A percentile compares a stretch with the other conserved stretches of the same genome.
Evolutionary conservation across 2,888 invertebrate species (phyloP).

Genomic region (Tetropium fuscum): DNA sequence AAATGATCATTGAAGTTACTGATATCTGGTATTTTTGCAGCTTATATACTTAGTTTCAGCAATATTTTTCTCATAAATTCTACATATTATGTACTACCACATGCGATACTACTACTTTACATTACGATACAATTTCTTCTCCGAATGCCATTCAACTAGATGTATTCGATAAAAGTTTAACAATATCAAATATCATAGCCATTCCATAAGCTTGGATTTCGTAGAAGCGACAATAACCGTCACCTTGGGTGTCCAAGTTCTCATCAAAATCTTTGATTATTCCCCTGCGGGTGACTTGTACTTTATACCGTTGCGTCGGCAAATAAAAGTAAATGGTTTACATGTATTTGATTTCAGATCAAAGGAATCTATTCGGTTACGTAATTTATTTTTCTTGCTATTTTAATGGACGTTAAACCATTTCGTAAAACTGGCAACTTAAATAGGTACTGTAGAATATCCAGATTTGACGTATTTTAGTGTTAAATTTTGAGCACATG

Average conservation of each 20-base stretch:
- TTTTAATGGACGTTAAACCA: neutral
- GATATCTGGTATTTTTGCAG: too few relatives aligned
- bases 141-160: neutral
- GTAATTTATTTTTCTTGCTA: neutral
- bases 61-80: too few relatives aligned
- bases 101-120: too few relatives aligned
- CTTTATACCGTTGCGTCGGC: slow-evolving; percentile 3
- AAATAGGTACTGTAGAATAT: too few relatives aligned
- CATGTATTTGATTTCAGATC: neutral
- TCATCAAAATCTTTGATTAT: slow-evolving; percentile 6
- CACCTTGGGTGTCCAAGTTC: slow-evolving; percentile 15
- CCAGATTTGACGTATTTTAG: too few relatives aligned
- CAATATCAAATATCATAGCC: slow-evolving; percentile 14
- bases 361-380: neutral
- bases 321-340: neutral
- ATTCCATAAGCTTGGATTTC: slow-evolving; percentile 10
- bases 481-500: too few relatives aligned
- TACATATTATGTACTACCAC: too few relatives aligned
- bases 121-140: too few relatives aligned
- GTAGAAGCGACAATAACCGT: slow-evolving; percentile 12
- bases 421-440: too few relatives aligned
- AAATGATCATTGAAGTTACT: too few relatives aligned
- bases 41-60: too few relatives aligned
- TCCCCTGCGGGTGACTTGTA: neutral
- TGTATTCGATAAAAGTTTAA: slow-evolving; percentile 5